These are phyloP conservation scores for Opisthograptis luteolata DNA, from an alignment of 2,888 invertebrate genomes.

Conservation along the genomic window DNA sequence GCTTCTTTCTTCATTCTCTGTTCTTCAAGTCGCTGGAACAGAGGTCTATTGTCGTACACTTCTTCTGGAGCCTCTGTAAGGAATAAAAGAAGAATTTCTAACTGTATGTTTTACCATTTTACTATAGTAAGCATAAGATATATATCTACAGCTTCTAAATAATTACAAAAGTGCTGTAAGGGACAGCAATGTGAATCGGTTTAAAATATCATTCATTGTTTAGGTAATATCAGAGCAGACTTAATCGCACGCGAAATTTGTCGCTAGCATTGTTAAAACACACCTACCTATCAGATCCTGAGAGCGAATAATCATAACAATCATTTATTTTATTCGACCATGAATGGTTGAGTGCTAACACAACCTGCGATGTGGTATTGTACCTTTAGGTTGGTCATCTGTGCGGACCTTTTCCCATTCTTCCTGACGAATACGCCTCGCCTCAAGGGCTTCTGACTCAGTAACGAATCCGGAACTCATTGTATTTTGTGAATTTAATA, in stretches of 20 bases:
- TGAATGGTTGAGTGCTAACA: too few species aligned
- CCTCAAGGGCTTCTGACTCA: constrained; percentile 93
- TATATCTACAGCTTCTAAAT: too few species aligned
- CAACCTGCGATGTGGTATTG: too few species aligned
- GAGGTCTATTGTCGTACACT: constrained; percentile 89
- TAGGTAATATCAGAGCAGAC: too few species aligned
- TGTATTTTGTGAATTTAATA: constrained; percentile 22
- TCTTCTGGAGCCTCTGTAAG: constrained; percentile 94
- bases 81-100: too few species aligned
- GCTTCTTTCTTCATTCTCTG: constrained; percentile 95
- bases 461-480: constrained; percentile 98
- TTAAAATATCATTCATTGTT: too few species aligned
- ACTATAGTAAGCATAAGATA: too few species aligned
- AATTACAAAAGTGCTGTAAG: too few species aligned
- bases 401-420: constrained; percentile 98
- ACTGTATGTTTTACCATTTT: too few species aligned
- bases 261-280: too few species aligned
- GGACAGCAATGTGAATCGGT: too few species aligned
- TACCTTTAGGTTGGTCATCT: constrained; percentile 95
- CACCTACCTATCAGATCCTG: constrained; percentile 7
- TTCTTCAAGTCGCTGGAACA: constrained; percentile 97
- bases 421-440: constrained; percentile 92
- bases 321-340: constrained; percentile 5
- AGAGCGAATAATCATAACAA: neutral
- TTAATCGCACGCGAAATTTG: too few species aligned